Conservation (phyloP, 2,797 vertebrate genomes). For the Platyrinchus mystaceus region DNA sequence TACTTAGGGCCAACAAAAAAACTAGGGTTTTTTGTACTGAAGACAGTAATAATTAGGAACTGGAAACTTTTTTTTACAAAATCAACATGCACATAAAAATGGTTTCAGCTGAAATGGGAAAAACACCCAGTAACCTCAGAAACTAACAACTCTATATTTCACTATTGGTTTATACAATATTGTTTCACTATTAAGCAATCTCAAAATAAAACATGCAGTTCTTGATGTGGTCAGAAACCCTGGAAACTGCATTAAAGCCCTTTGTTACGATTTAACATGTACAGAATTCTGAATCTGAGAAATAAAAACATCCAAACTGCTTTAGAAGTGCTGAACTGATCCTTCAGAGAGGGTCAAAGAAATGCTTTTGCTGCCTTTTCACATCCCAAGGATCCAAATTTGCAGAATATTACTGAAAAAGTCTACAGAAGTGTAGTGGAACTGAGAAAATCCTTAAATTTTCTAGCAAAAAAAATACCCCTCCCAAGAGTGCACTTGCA, state of each 20-base stretch:
- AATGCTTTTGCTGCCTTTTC: background rate
- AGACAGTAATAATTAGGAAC: background rate
- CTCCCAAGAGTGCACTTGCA: slow-evolving; percentile 2
- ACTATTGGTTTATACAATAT: background rate
- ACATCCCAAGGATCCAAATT: background rate
- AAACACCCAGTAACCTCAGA: background rate
- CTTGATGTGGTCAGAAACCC: background rate
- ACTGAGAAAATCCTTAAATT: background rate
- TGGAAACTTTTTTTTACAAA: background rate
- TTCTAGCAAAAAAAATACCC: background rate
- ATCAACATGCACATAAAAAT: background rate
- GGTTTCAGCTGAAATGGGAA: background rate
- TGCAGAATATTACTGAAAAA: background rate
- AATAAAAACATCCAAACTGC: background rate
- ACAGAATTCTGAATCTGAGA: background rate
- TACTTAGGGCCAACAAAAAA: background rate
- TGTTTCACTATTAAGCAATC: background rate
- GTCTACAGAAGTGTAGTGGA: background rate
- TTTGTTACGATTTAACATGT: background rate
- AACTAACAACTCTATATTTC: background rate
- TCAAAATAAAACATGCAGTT: background rate
- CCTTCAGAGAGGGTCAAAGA: background rate
- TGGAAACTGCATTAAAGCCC: background rate
- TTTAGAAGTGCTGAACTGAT: background rate
- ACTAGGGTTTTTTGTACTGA: background rate